Evolutionary conservation across 2,113 vertebrate species (phyloP).

Genomic region (Syngnathus floridae): DNA sequence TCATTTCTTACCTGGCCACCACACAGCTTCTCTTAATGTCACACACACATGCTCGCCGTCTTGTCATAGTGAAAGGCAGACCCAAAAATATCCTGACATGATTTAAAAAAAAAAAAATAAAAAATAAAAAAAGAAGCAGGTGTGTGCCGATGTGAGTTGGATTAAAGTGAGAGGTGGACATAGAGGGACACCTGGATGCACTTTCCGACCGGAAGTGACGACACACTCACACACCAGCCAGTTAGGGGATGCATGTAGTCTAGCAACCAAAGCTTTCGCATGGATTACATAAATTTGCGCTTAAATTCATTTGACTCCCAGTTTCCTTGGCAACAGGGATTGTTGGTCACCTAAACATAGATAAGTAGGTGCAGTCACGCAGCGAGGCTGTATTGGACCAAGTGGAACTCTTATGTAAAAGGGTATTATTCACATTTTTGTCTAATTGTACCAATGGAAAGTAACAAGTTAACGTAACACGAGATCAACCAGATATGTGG

Average conservation of each 20-base stretch:
- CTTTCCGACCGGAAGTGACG: constrained; percentile 46
- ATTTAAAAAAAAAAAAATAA: background rate
- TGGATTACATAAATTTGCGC: constrained; percentile 53
- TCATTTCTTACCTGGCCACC: constrained; percentile 19
- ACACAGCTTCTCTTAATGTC: constrained; percentile 41
- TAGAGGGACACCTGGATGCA: constrained; percentile 38
- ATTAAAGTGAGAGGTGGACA: constrained; percentile 7
- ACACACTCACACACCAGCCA: constrained; percentile 17
- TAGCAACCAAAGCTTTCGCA: constrained; percentile 37
- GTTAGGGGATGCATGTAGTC: constrained; percentile 22
- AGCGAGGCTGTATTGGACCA: constrained; percentile 8
- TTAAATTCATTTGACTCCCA: constrained; percentile 55
- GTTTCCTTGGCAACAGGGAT: constrained; percentile 66
- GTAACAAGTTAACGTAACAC: background rate
- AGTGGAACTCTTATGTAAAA: constrained; percentile 14
- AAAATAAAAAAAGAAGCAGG: background rate
- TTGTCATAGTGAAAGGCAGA: constrained; percentile 7
- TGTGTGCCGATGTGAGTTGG: background rate
- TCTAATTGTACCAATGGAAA: background rate
- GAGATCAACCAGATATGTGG: constrained; percentile 12
- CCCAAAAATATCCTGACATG: constrained; percentile 12
- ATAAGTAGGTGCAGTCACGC: constrained; percentile 42
- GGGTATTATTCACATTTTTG: background rate
- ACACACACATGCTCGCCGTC: constrained; percentile 33
- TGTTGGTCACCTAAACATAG: constrained; percentile 53